These are phyloP conservation scores for Ectemnius cavifrons DNA, from an alignment of 2,888 invertebrate genomes.

Conservation along the genomic window DNA sequence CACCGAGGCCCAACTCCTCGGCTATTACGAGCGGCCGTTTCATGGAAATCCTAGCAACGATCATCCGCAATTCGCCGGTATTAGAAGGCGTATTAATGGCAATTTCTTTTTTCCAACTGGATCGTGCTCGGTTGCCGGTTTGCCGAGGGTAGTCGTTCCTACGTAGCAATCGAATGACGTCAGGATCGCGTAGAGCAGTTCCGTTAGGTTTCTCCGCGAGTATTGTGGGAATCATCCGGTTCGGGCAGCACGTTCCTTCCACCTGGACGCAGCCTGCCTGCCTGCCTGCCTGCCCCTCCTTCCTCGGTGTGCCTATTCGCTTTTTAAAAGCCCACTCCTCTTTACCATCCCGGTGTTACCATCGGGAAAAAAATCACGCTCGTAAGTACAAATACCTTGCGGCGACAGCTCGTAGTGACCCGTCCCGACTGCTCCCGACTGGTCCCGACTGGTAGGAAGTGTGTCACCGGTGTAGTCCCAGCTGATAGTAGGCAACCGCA, in stretches of 20 bases:
- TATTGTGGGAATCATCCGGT: conserved; percentile 55
- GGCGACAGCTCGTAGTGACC: neutral
- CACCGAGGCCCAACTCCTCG: neutral
- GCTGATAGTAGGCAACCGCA: neutral
- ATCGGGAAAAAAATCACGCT: neutral
- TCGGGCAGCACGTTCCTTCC: conserved; percentile 24
- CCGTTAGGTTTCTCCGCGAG: conserved; percentile 53
- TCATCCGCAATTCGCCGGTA: neutral
- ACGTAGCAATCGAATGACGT: conserved; percentile 51
- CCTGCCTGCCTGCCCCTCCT: conserved; percentile 12
- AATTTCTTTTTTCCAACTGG: neutral
- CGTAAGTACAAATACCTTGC: neutral
- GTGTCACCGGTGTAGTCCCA: neutral
- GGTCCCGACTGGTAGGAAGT: neutral
- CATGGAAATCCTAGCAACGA: too few relatives aligned
- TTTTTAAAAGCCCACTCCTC: conserved; percentile 7
- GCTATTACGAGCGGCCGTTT: neutral
- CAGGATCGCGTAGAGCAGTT: conserved; percentile 54
- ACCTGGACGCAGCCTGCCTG: neutral
- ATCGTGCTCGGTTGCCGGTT: too few relatives aligned
- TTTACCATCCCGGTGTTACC: conserved; percentile 10
- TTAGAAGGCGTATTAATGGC: neutral
- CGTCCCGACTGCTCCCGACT: neutral
- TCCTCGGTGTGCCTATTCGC: neutral
- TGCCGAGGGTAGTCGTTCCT: conserved; percentile 10